A percentile compares a stretch with the other conserved stretches of the same genome.
Evolutionary conservation across 2,797 vertebrate genomes (phyloP).

Genomic region (Sciaenops ocellatus): DNA sequence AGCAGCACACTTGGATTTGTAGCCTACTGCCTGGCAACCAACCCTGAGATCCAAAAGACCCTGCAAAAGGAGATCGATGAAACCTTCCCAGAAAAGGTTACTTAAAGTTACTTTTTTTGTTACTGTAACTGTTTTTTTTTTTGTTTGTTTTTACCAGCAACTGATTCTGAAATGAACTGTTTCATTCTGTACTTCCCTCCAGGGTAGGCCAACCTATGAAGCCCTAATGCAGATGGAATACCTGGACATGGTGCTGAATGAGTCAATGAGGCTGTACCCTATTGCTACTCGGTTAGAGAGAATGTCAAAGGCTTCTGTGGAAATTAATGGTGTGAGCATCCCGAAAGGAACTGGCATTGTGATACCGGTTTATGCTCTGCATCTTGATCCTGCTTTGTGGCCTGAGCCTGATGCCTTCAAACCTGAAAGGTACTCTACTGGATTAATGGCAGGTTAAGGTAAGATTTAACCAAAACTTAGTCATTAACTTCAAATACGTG

Average conservation of each 20-base stretch:
- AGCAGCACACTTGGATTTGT: constrained; percentile 81
- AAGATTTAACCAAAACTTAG: neutral
- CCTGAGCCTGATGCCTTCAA: constrained; percentile 80
- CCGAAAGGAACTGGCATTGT: constrained; percentile 70
- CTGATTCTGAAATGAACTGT: neutral
- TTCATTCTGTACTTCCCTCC: neutral
- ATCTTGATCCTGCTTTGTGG: constrained; percentile 74
- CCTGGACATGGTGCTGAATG: constrained; percentile 84
- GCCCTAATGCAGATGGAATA: constrained; percentile 84
- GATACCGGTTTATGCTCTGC: constrained; percentile 76
- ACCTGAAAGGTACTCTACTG: constrained; percentile 81
- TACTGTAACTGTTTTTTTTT: neutral
- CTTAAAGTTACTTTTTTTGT: neutral
- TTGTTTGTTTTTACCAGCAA: neutral
- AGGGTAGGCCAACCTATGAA: constrained; percentile 73
- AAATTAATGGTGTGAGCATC: constrained; percentile 80
- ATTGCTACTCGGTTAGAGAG: constrained; percentile 70
- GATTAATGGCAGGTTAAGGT: neutral
- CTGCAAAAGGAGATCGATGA: constrained; percentile 80
- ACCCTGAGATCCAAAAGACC: constrained; percentile 75
- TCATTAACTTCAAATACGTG: neutral
- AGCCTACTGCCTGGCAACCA: constrained; percentile 74
- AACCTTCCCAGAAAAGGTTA: constrained; percentile 80
- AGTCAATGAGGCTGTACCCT: constrained; percentile 80
- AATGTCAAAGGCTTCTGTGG: constrained; percentile 79